phyloP scores from a whole-genome alignment of 1,140 invertebrate species.

The Elysia chlorotica region DNA sequence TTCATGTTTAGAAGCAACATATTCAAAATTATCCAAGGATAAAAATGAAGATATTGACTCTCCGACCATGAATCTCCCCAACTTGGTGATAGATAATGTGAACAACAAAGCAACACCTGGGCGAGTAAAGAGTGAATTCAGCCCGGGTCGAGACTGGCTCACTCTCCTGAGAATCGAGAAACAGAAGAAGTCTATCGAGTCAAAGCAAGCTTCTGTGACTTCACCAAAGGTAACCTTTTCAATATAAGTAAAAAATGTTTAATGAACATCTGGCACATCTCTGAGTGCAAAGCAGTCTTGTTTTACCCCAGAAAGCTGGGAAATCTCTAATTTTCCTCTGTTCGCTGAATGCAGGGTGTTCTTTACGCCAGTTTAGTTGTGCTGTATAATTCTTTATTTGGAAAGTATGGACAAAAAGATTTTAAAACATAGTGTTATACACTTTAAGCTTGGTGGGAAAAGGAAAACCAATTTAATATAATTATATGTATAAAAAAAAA shows the following conservation, averaged over 20 bases:
- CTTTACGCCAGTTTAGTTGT: not conserved
- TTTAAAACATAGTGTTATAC: too few species aligned
- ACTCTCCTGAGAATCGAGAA: slow-evolving; percentile 26
- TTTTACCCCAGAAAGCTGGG: not conserved
- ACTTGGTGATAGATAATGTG: slow-evolving; percentile 36
- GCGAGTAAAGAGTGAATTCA: slow-evolving; percentile 15
- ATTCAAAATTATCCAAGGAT: too few species aligned
- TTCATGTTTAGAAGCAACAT: too few species aligned
- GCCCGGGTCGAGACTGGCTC: slow-evolving; percentile 22
- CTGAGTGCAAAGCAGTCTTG: not conserved
- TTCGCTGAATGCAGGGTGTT: too few species aligned
- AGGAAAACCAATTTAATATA: too few species aligned
- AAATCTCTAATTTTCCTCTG: not conserved
- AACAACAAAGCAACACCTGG: slow-evolving; percentile 4
- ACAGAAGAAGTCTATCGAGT: not conserved
- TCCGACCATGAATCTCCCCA: slow-evolving; percentile 75
- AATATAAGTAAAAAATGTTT: not conserved
- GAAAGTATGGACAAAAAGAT: too few species aligned
- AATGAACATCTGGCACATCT: not conserved
- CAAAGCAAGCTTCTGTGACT: not conserved
- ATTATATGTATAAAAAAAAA: too few species aligned
- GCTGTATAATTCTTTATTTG: too few species aligned
- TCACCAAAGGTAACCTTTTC: not conserved
- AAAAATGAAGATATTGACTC: slow-evolving; percentile 59
- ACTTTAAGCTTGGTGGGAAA: too few species aligned